Percentiles rank a stretch among this genome's conserved stretches.
phyloP scores from a whole-genome alignment of 2,888 invertebrate species.

The Oasisia sp. region DNA sequence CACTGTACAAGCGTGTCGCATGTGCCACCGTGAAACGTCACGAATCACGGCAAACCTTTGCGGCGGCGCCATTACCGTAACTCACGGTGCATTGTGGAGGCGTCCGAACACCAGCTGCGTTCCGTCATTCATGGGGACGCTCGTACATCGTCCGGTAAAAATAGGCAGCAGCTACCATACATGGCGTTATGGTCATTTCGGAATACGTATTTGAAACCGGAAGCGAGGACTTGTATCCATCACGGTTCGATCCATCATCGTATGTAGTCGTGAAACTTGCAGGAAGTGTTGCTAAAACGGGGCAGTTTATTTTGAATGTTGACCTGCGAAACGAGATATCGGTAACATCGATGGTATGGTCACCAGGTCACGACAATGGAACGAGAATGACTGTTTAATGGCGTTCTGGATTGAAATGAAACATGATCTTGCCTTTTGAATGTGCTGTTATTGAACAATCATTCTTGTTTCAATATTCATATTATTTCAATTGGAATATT shows the following conservation, averaged over 20 bases:
- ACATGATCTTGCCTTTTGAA: no score
- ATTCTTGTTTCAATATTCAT: no score
- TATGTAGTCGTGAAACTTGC: background rate
- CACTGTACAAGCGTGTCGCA: background rate
- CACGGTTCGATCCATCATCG: background rate
- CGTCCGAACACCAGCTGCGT: background rate
- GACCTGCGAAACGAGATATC: no score
- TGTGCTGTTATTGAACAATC: no score
- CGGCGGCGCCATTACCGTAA: background rate
- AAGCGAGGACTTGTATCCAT: background rate
- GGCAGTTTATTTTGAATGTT: no score
- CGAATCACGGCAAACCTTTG: slow-evolving; percentile 5
- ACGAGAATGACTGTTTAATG: no score
- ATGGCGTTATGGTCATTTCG: background rate
- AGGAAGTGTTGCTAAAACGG: background rate
- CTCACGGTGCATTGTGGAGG: background rate
- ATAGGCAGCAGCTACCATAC: background rate
- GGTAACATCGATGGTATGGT: no score
- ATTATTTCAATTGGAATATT: no score
- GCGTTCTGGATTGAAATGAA: no score
- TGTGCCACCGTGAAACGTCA: background rate
- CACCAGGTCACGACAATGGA: no score
- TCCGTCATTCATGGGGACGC: background rate
- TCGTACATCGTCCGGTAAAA: background rate
- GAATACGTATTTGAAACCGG: background rate